Base-by-base conservation (phyloP, 53 echinoderm and acorn worm species). In the Actinopyga echinites region DNA sequence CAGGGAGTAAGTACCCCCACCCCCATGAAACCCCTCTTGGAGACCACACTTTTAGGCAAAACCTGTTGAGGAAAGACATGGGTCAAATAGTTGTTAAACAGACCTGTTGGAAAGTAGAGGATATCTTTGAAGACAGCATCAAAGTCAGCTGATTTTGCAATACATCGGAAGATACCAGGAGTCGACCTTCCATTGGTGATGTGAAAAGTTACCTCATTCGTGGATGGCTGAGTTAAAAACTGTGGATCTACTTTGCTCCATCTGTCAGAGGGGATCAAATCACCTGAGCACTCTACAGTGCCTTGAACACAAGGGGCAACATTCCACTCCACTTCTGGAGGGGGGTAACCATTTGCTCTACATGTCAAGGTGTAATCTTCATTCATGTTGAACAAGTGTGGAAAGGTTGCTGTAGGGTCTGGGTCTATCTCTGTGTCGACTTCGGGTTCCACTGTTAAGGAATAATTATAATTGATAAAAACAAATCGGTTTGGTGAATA, bases 351-450 rank as follows among this genome's bases (percentile, higher is more conserved):
- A 0, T 58, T 63, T n/a, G 84, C 89, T 29, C 49, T 69, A 65
- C 92, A 92, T 80, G 86, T 83, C 30, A 92, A 80, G 56, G 44
- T 60, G 73, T 88, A 91, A 30, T 9, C 35, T 10, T 84, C 53
- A 15, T 80, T 79, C n/a, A 68, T 56, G 23, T 57, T 71, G 79
- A 79, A 91, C 45, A 91, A 55, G 5, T 84, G 87, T 4, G 91
- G 91, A 3, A 69, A 65, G 17, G 84, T 90, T 36, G 73, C 64
- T 12, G 82, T 82, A 1, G 79, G 77, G 19, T 80, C 84, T 8
- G 91, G 91, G 56, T 44, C 28, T 3, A 83, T 55, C 26, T 55
- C 36, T 49, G 87, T 65, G 53, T 57, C 44, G 21, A 87, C 44
- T 0, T 30, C 57, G n/a, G 91, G 91, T 32, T 63, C 32, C 37